A percentile compares a stretch with the other conserved stretches of the same genome.
Evolutionary conservation across 2,888 invertebrate genomes (phyloP).

Genomic region (Papilio elwesi): DNA sequence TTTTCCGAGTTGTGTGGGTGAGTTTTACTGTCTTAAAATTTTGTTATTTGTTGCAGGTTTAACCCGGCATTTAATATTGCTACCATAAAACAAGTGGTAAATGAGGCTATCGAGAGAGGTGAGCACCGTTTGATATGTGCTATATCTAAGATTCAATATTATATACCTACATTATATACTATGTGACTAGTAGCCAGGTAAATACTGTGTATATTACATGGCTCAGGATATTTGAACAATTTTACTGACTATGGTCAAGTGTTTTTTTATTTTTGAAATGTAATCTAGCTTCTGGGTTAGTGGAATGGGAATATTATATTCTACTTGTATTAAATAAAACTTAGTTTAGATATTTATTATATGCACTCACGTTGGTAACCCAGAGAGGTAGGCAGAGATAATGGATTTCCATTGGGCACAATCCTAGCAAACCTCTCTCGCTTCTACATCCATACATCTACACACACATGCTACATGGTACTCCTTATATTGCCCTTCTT

Average conservation of each 20-base stretch:
- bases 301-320: conserved; percentile 20
- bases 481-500: too few species aligned
- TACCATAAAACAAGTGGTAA: conserved; percentile 96
- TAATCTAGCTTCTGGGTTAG: conserved; percentile 31
- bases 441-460: too few species aligned
- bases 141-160: conserved; percentile 12
- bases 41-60: conserved; percentile 86
- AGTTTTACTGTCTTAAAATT: conserved; percentile 42
- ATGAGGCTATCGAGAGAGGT: conserved; percentile 97
- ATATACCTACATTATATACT: not conserved
- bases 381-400: too few species aligned
- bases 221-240: not conserved
- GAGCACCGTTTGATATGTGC: conserved; percentile 56
- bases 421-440: too few species aligned
- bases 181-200: conserved; percentile 37
- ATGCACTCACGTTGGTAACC: too few species aligned
- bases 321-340: not conserved
- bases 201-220: conserved; percentile 6
- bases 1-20: not conserved
- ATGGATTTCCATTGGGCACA: too few species aligned
- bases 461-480: too few species aligned
- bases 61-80: conserved; percentile 97
- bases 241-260: not conserved
- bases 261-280: conserved; percentile 16
- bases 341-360: conserved; percentile 10